Base-by-base conservation (phyloP, 2,888 invertebrate species). In the Eurytoma adleriae region DNA sequence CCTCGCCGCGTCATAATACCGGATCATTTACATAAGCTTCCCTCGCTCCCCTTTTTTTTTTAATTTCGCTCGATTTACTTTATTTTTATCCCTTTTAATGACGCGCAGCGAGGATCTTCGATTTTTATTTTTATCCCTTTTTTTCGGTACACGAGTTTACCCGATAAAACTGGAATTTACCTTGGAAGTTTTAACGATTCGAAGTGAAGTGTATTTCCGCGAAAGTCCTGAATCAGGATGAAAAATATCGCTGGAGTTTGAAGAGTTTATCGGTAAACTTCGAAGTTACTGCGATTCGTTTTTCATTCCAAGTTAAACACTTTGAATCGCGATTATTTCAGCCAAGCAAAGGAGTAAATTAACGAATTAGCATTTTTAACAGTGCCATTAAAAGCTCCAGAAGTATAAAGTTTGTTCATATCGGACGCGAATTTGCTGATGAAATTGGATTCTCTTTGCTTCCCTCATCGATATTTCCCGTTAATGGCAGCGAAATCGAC, bases 191-290 rank as follows among this genome's bases (percentile, higher is more conserved):
- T 78, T 72, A 67, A 78, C 66, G 40, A 61, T 59, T 72, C 27
- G 59, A 40, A 18, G 52, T 30, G 48, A 57, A 78, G 67, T 68
- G 40, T 72, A 52, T 61, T 40, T 52, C 52, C 30, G 16, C 30
- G n/a, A 54, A 48, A 68, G 50, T 52, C 16, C 59, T 2, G 67
- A 13, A 59, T 57, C 18, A 57, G 40, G 59, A 67, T 62, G n/a
- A 24, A 72, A 72, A 72, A 52, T 72, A 7, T 59, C 67, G 13
- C n/a, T 24, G 27, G 50, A 54, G 27, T 56, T 50, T 48, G 57
- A 67, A 75, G 57, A 59, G 66, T 57, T 66, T 56, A 56, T 73
- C 66, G 66, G 56, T 56, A 73, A 76, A 76, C 16, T 76, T 61
- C 40, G 14, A 48, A 75, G 30, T 30, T 72, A 20, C 20, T 18